phyloP scores from a whole-genome alignment of 2,888 invertebrate species.

The Lepidocyrtoides sp. region DNA sequence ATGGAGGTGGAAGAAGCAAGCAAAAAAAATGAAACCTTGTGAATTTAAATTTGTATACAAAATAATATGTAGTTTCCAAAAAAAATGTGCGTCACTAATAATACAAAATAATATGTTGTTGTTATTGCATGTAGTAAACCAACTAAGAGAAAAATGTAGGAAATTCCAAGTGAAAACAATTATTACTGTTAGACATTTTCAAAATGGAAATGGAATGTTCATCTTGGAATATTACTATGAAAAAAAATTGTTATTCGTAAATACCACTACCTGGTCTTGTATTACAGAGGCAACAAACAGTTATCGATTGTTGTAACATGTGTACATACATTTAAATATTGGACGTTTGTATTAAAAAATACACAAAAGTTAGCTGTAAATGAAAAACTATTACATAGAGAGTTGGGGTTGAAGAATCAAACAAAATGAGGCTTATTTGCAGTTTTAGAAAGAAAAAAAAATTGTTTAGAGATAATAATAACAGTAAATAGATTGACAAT shows the following conservation, averaged over 20 bases:
- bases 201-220: background rate
- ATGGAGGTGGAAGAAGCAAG: too few species aligned
- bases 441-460: background rate
- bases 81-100: background rate
- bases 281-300: background rate
- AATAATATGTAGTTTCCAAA: background rate
- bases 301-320: slow-evolving; percentile 16
- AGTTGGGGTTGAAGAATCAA: background rate
- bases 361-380: background rate
- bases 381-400: background rate
- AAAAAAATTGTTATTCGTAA: slow-evolving; percentile 6
- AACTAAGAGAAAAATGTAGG: background rate
- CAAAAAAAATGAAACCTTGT: background rate
- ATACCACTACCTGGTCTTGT: background rate
- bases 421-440: slow-evolving; percentile 28
- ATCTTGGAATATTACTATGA: background rate
- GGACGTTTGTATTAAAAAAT: background rate
- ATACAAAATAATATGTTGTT: background rate
- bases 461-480: background rate
- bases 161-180: too few species aligned
- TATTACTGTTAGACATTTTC: background rate
- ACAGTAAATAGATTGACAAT: background rate
- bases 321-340: background rate
- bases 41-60: slow-evolving; percentile 39
- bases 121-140: background rate